Percentiles rank a stretch among this genome's conserved stretches.
phyloP scores from a whole-genome alignment of 2,113 vertebrate species.

The Asarcornis scutulata region DNA sequence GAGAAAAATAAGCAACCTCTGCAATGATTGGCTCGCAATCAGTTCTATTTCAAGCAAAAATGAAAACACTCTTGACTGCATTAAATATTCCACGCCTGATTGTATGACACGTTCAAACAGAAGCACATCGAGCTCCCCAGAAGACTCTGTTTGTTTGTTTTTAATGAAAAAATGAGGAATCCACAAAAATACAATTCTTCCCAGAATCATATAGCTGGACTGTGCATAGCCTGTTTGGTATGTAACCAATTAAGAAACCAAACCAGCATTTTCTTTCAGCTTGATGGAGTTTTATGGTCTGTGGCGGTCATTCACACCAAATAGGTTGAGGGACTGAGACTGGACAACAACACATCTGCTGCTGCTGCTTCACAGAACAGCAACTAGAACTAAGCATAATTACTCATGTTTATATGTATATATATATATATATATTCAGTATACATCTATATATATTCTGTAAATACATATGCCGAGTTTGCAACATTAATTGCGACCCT shows the following conservation, averaged over 20 bases:
- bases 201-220: background rate
- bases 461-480: background rate
- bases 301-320: background rate
- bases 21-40: slow-evolving; percentile 2
- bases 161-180: background rate
- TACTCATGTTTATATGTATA: too few species aligned
- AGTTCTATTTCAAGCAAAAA: slow-evolving; percentile 4
- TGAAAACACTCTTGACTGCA: background rate
- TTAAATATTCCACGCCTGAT: background rate
- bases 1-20: slow-evolving; percentile 33
- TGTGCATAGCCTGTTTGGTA: background rate
- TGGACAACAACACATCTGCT: background rate
- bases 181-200: background rate
- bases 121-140: background rate
- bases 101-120: background rate
- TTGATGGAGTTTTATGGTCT: background rate
- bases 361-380: background rate
- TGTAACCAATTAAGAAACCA: background rate
- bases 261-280: background rate
- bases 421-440: too few species aligned
- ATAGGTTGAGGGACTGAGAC: background rate
- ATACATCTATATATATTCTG: too few species aligned
- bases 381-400: background rate
- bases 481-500: background rate
- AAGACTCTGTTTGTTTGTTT: background rate